Base-by-base conservation (phyloP, 2,113 vertebrate genomes). In the Lepus europaeus region DNA sequence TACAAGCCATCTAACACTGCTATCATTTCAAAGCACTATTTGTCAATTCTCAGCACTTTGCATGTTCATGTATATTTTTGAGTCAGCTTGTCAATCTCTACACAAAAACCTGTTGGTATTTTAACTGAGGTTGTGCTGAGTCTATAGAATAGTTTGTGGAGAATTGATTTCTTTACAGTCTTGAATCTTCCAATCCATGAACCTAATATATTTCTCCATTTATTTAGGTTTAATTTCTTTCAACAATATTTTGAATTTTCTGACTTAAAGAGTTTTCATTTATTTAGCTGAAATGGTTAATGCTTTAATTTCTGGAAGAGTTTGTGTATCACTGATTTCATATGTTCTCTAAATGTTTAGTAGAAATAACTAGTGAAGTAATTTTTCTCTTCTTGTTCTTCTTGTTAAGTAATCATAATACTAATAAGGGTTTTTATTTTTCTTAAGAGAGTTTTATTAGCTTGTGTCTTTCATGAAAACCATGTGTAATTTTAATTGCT, bases 381-480 rank as follows among this genome's bases (percentile, higher is more conserved):
- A 51, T 77, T 63, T 87, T n/a, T 29, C 66, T 61, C 2, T 11
- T 19, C 12, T 19, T 8, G 29, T 45, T 45, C 45, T n/a, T 51
- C 23, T 45, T 59, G 45, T n/a, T 33, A 72, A 73, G 83, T 61
- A 87, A 51, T 69, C 20, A 59, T 45, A 59, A 9, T 16, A 31
- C 27, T 90, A 39, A 66, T 61, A 85, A 36, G 23, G 4, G 68
- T 59, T 23, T 59, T 89, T 59, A 59, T 59, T 88, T 70, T 92
- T 76, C 53, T 86, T 94, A 31, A 86, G 56, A 69, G 29, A 93
- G 4, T 33, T 93, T 81, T 73, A 22, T 39, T 78, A 82, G 20
- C 36, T 33, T 73, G 20, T 94, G 11, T 82, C 36, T 91, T 86
- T 93, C n/a, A 93, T 85, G 33, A 90, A 88, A 74, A 66, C 31